Conservation (phyloP, 2,797 vertebrate genomes). For the Pipistrellus pipistrellus region DNA sequence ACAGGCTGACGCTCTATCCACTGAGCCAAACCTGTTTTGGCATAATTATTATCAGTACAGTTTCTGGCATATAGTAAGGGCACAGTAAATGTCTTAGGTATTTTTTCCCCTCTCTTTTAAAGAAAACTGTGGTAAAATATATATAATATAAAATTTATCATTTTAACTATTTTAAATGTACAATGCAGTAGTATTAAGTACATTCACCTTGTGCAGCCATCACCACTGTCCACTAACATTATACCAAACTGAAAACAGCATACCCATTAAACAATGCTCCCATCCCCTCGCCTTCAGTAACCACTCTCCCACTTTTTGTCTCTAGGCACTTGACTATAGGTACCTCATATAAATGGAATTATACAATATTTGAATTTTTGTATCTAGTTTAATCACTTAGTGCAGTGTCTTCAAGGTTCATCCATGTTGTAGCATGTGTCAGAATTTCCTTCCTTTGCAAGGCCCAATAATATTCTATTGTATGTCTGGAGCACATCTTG, state of each 20-base stretch:
- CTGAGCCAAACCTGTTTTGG: too few relatives aligned
- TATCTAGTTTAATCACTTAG: neutral
- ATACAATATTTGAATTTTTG: neutral
- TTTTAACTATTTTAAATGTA: neutral
- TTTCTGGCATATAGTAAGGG: neutral
- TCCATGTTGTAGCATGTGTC: neutral
- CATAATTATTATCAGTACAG: neutral
- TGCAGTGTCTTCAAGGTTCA: neutral
- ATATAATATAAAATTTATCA: neutral
- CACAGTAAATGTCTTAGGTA: neutral
- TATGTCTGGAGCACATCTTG: neutral
- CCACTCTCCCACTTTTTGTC: neutral
- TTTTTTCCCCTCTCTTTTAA: neutral
- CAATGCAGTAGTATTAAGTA: neutral
- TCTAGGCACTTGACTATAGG: neutral
- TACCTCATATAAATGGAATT: neutral
- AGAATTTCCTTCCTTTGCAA: conserved; percentile 10
- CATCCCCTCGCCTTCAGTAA: neutral
- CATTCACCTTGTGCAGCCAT: neutral
- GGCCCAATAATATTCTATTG: neutral
- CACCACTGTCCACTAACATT: neutral
- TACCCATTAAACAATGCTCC: neutral
- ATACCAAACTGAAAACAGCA: neutral
- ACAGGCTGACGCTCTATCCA: too few relatives aligned
- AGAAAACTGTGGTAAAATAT: neutral